A percentile compares a stretch with the other conserved stretches of the same genome.
These are phyloP conservation scores for Tachina fera DNA, from an alignment of 2,888 invertebrate genomes.

Conservation along the genomic window DNA sequence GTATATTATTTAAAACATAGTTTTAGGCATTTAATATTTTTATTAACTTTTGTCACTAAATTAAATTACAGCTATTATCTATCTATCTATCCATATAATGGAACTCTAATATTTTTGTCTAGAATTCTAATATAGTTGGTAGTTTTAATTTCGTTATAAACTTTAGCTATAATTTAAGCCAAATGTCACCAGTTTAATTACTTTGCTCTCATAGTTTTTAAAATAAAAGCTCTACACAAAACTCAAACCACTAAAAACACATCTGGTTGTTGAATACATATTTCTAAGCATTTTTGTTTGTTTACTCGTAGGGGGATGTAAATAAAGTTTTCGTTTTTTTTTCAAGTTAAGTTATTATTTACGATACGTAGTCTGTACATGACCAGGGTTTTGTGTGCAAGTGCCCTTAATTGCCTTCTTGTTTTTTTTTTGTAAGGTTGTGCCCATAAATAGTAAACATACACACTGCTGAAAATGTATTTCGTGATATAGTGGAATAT, in stretches of 20 bases:
- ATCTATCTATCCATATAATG: not conserved
- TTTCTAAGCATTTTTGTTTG: slow-evolving; percentile 1
- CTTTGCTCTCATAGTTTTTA: slow-evolving; percentile 21
- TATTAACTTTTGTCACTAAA: slow-evolving; percentile 8
- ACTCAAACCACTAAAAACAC: slow-evolving; percentile 51
- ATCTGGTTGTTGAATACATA: slow-evolving; percentile 35
- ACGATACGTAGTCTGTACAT: slow-evolving; percentile 9
- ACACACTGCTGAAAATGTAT: slow-evolving; percentile 2
- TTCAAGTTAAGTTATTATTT: slow-evolving; percentile 13
- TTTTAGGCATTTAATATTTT: not conserved
- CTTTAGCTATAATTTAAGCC: slow-evolving; percentile 56
- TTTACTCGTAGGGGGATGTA: slow-evolving; percentile 5
- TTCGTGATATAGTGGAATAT: slow-evolving; percentile 27
- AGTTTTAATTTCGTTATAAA: slow-evolving; percentile 14
- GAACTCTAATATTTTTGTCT: slow-evolving; percentile 4
- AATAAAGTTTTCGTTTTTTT: slow-evolving; percentile 16
- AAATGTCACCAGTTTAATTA: slow-evolving; percentile 68
- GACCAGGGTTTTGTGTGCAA: slow-evolving; percentile 22
- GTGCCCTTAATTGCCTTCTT: slow-evolving; percentile 56
- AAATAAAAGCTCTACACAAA: slow-evolving; percentile 20
- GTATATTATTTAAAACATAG: not conserved
- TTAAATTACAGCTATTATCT: slow-evolving; percentile 11
- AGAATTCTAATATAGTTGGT: not conserved
- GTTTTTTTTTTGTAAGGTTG: slow-evolving; percentile 18
- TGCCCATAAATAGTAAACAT: slow-evolving; percentile 17